These are phyloP conservation scores for Alexandromys fortis DNA, from an alignment of 2,113 vertebrate genomes.

Conservation along the genomic window DNA sequence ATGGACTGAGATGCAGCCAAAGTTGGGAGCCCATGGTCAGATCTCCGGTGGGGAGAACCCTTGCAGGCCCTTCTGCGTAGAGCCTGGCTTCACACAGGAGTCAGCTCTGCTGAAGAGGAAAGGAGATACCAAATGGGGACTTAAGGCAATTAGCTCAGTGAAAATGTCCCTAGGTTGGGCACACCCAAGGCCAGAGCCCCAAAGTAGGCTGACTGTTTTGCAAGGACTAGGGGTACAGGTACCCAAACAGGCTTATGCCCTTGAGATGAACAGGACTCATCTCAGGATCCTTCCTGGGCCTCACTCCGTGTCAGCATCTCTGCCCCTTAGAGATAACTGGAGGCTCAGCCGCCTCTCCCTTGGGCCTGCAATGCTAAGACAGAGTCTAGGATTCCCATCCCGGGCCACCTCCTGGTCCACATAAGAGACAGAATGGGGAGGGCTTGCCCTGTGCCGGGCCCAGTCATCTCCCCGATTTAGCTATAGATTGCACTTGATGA, in stretches of 20 bases:
- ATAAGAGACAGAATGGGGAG: background rate
- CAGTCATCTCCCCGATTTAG: slow-evolving; percentile 55
- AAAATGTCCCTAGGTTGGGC: background rate
- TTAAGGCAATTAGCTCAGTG: background rate
- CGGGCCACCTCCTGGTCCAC: background rate
- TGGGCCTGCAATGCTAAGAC: background rate
- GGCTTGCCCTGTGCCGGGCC: slow-evolving; percentile 31
- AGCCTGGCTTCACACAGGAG: background rate
- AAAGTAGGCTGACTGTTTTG: background rate
- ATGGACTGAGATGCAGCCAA: background rate
- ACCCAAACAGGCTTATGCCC: background rate
- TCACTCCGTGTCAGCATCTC: background rate
- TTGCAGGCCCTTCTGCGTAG: background rate
- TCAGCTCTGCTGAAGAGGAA: background rate
- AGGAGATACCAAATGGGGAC: background rate
- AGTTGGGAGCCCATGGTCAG: background rate
- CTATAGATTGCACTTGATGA: slow-evolving; percentile 74
- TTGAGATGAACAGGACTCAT: background rate
- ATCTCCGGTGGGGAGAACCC: background rate
- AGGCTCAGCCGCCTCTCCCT: background rate
- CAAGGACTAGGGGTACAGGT: background rate
- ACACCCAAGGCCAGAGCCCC: background rate
- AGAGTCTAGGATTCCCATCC: background rate
- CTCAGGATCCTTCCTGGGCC: background rate
- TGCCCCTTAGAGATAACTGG: background rate